Conservation (phyloP, 1,140 invertebrate genomes). For the Amyelois transitella region DNA sequence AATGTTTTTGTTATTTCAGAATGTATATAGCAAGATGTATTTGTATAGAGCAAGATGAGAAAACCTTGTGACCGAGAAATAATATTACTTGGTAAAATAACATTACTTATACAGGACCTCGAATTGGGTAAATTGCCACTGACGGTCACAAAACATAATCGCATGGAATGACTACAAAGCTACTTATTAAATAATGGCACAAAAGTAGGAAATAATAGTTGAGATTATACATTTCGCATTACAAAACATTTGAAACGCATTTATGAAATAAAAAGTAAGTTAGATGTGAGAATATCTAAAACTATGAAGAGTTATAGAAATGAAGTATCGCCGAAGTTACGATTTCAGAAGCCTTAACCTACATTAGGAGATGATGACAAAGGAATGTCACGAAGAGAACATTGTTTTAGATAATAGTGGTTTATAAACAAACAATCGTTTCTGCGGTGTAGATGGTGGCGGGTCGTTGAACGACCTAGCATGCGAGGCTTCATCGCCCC, state of each 20-base stretch:
- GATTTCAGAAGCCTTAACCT: constrained; percentile 52
- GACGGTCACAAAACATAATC: no score
- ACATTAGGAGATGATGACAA: constrained; percentile 62
- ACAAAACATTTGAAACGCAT: background rate
- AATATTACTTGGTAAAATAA: no score
- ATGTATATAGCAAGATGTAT: no score
- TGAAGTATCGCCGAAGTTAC: background rate
- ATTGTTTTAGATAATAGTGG: constrained; percentile 59
- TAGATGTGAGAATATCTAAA: background rate
- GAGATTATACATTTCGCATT: no score
- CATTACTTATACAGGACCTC: no score
- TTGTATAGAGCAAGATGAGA: no score
- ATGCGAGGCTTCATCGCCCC: constrained; percentile 25
- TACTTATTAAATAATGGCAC: no score
- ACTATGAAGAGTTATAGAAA: constrained; percentile 18
- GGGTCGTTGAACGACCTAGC: constrained; percentile 71
- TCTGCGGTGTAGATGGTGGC: constrained; percentile 35
- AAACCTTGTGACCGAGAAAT: no score
- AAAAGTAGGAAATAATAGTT: no score
- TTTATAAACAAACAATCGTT: constrained; percentile 48
- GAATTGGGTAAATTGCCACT: no score
- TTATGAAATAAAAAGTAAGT: background rate
- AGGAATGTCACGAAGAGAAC: constrained; percentile 68
- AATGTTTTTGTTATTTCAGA: no score
- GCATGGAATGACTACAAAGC: no score